A percentile compares a stretch with the other conserved stretches of the same genome.
Evolutionary conservation across 1,140 invertebrate species (phyloP).

Genomic region (Drosophila lacertosa): DNA sequence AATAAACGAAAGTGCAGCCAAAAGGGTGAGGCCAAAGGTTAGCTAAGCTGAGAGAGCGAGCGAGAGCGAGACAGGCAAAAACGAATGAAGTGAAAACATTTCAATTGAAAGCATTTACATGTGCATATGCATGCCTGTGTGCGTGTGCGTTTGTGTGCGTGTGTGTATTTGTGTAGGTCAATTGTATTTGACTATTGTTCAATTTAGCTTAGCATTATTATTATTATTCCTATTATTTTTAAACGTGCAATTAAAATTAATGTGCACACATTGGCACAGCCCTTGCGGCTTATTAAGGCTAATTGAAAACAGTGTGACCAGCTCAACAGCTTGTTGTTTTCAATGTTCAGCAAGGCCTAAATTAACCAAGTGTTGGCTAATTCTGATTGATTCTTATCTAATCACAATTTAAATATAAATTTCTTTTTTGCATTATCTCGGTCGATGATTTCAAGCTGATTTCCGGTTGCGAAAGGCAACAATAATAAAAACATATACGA

Average conservation of each 20-base stretch:
- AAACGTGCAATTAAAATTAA: background rate
- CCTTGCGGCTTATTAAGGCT: too few relatives aligned
- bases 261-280: too few relatives aligned
- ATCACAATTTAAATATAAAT: background rate
- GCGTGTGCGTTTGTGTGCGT: background rate
- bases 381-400: background rate
- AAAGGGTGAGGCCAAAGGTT: constrained; percentile 7
- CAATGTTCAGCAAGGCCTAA: too few relatives aligned
- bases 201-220: constrained; percentile 6
- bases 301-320: too few relatives aligned
- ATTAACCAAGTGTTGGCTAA: too few relatives aligned
- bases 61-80: constrained; percentile 1
- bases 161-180: background rate
- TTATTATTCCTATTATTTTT: too few relatives aligned
- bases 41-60: background rate
- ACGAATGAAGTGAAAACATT: constrained; percentile 7
- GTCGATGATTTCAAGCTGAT: background rate
- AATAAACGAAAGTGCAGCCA: constrained; percentile 16
- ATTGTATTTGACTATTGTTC: constrained; percentile 3
- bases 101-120: constrained; percentile 11
- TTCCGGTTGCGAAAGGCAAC: background rate
- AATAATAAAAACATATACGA: too few relatives aligned
- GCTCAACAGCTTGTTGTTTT: too few relatives aligned
- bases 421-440: background rate
- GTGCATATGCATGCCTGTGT: background rate